phyloP scores from a whole-genome alignment of 2,797 vertebrate species.

The Iguana delicatissima region DNA sequence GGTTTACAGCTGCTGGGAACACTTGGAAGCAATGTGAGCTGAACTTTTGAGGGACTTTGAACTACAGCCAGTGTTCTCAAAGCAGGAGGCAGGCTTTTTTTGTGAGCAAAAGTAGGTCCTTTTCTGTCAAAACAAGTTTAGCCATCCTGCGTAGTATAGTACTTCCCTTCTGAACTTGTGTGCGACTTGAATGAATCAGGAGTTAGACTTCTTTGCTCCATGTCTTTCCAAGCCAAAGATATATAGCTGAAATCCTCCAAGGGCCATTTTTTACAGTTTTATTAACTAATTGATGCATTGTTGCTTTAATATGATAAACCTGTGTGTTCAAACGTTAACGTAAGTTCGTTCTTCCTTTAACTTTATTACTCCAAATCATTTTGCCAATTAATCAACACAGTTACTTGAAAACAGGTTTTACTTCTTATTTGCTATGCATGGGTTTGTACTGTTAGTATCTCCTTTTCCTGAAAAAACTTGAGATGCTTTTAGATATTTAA shows the following conservation, averaged over 20 bases:
- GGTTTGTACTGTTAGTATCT: neutral
- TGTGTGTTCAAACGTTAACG: too few species aligned
- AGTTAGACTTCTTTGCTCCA: neutral
- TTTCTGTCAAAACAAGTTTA: neutral
- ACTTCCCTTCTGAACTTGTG: neutral
- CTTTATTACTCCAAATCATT: neutral
- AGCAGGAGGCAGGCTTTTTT: neutral
- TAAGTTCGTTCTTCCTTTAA: neutral
- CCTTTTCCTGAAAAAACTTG: neutral
- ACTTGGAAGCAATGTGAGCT: neutral
- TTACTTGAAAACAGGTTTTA: neutral
- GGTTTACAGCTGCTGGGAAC: neutral
- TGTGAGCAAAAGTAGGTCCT: neutral
- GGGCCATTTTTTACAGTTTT: neutral
- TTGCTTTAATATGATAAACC: neutral
- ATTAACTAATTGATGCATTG: neutral
- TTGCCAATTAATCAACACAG: neutral
- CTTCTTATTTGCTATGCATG: neutral
- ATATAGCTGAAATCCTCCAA: neutral
- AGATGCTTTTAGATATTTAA: neutral
- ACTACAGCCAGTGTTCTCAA: neutral
- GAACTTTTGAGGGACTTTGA: neutral
- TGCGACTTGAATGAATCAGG: neutral
- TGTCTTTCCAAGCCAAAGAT: neutral
- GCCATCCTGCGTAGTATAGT: neutral